phyloP scores from a whole-genome alignment of 2,113 vertebrate species.

The Tricholaema leucomelas region DNA sequence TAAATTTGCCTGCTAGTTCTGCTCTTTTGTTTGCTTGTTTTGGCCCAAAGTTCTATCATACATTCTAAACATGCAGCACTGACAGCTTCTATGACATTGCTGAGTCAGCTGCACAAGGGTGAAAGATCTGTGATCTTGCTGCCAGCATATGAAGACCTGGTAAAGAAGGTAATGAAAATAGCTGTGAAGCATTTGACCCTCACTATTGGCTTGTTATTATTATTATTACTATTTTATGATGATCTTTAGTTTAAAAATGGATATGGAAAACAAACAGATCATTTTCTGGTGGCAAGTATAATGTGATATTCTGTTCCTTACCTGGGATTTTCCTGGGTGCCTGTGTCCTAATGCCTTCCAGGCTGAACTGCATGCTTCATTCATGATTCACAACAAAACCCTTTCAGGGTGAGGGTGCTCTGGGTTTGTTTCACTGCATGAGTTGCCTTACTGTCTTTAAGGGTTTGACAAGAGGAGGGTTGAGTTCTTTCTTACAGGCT shows the following conservation, averaged over 20 bases:
- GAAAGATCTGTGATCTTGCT: neutral
- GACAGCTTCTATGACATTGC: neutral
- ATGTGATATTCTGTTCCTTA: neutral
- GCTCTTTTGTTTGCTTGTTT: neutral
- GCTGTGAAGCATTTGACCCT: neutral
- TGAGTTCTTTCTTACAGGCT: neutral
- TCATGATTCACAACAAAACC: neutral
- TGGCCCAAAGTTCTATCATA: neutral
- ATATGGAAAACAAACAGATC: neutral
- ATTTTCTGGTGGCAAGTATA: neutral
- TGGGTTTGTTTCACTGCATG: neutral
- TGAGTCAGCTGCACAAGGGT: neutral
- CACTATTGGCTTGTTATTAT: neutral
- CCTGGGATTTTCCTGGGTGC: neutral
- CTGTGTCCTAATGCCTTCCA: neutral
- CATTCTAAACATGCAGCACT: neutral
- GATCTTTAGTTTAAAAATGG: neutral
- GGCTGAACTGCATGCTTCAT: neutral
- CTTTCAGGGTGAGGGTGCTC: rapidly evolving
- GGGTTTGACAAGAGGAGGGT: neutral
- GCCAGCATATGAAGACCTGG: neutral
- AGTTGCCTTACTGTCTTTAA: neutral
- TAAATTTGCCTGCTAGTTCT: neutral
- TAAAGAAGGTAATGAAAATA: neutral
- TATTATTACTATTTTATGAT: neutral